Evolutionary conservation across 2,113 vertebrate species (phyloP), one percentile per base, ranked within the genome.

Genomic region (Nasalis larvatus): DNA sequence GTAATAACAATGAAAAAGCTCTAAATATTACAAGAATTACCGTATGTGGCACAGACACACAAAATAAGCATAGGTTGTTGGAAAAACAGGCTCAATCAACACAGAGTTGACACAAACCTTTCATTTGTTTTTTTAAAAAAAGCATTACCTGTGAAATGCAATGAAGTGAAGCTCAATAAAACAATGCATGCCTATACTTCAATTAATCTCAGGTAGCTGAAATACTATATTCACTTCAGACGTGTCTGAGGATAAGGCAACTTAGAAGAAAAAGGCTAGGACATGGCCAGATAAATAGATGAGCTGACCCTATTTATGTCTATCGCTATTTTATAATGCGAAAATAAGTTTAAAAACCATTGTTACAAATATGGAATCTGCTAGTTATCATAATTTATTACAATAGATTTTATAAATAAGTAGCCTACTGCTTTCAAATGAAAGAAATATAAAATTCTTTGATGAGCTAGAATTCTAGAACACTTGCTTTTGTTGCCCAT

Each of bases 261-360:
- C 5, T 23, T 74, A 74, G 40, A 86, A 94, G 73, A 97, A 96
- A 94, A 89, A 76, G 17, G n/a, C 25, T 35, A 89, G 80, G 17
- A 94, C 32, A 89, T 4, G 81, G 60, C 94, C 85, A 91, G 54
- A 23, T 73, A 94, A 80, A 16, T 27, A 89, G 17, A 60, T 47
- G 21, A 13, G 32, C 23, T 95, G 56, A 82, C 0, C 32, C 47
- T 66, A 77, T 83, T 92, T 71, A 63, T 20, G 30, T 30, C 40
- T 52, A 87, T 78, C 30, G 20, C 13, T 95, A 40, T 81, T 94
- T 91, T 54, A 49, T 68, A 89, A 68, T 3, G 56, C 27, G n/a
- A 89, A 96, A 89, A 77, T 30, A 45, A 23, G 52, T 71, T 95
- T 89, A 84, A 89, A 96, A 96, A 86, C 77, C 27, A 95, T 4